phyloP scores from a whole-genome alignment of 2,888 invertebrate genomes.

The Aricia artaxerxes region DNA sequence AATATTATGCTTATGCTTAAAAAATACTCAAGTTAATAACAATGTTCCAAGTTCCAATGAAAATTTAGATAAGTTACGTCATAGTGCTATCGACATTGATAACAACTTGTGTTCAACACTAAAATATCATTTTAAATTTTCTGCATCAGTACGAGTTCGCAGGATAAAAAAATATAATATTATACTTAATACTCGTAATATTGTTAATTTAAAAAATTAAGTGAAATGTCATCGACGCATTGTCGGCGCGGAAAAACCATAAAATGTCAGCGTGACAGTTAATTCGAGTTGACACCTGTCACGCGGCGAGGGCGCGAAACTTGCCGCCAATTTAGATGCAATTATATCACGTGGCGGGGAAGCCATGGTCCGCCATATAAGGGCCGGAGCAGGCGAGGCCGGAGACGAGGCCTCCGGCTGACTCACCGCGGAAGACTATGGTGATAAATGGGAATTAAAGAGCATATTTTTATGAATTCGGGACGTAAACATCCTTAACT shows the following conservation, averaged over 20 bases:
- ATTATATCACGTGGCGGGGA: slow-evolving; percentile 59
- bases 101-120: neutral
- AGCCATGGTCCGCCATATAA: slow-evolving; percentile 53
- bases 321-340: slow-evolving; percentile 55
- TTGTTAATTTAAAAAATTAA: slow-evolving; percentile 16
- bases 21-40: neutral
- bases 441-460: slow-evolving; percentile 41
- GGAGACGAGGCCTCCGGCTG: slow-evolving; percentile 48
- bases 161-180: neutral
- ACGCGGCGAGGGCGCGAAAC: slow-evolving; percentile 40
- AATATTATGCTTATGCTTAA: neutral
- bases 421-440: slow-evolving; percentile 58
- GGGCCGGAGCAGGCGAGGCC: slow-evolving; percentile 52
- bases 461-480: slow-evolving; percentile 37
- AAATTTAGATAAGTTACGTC: neutral
- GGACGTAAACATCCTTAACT: slow-evolving; percentile 33
- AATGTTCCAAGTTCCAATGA: neutral
- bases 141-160: neutral
- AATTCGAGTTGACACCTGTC: slow-evolving; percentile 40
- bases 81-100: neutral
- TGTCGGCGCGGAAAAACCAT: slow-evolving; percentile 17
- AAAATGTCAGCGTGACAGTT: slow-evolving; percentile 29
- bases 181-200: neutral
- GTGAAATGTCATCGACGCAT: slow-evolving; percentile 11
- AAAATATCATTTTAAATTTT: neutral